Evolutionary conservation across 64 coral and sea anemone genomes (phyloP).

Genomic region (Montipora efflorescens): DNA sequence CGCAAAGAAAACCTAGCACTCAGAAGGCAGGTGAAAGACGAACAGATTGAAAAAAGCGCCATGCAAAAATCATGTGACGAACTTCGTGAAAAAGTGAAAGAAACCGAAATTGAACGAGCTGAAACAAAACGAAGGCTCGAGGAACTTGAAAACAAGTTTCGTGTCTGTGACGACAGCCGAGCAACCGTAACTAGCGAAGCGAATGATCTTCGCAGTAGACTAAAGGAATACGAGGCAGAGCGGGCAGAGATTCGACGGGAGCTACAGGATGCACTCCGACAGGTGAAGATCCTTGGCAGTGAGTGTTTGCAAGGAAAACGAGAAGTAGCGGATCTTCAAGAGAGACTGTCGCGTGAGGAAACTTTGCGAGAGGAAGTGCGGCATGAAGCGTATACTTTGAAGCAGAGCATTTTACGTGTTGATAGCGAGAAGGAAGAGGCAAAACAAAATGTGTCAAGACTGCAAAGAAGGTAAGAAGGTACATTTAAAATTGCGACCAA

Average conservation of each 20-base stretch:
- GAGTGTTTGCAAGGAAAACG: constrained; percentile 81
- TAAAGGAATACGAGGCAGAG: constrained; percentile 78
- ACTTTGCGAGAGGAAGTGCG: constrained; percentile 62
- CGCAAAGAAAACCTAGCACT: constrained; percentile 86
- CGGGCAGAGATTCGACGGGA: constrained; percentile 81
- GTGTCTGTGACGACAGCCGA: constrained; percentile 78
- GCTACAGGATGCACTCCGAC: constrained; percentile 81
- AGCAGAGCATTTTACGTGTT: constrained; percentile 72
- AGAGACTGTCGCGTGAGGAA: constrained; percentile 80
- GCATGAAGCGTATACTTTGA: constrained; percentile 75
- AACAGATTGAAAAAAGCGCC: constrained; percentile 76
- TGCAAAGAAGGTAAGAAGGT: constrained; percentile 77
- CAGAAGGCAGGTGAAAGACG: constrained; percentile 77
- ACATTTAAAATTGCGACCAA: neutral
- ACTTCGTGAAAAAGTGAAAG: constrained; percentile 82
- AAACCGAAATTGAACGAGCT: constrained; percentile 68
- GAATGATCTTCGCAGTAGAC: constrained; percentile 63
- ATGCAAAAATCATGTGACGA: constrained; percentile 78
- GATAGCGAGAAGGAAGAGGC: constrained; percentile 83
- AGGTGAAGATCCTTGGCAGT: constrained; percentile 83
- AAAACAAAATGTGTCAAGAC: constrained; percentile 65
- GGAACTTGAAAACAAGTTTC: constrained; percentile 71
- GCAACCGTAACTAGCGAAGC: constrained; percentile 62
- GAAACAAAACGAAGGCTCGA: constrained; percentile 63
- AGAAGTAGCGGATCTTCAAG: constrained; percentile 76